A percentile compares a stretch with the other conserved stretches of the same genome.
Evolutionary conservation across 2,113 vertebrate genomes (phyloP).

Genomic region (Anguilla japonica): DNA sequence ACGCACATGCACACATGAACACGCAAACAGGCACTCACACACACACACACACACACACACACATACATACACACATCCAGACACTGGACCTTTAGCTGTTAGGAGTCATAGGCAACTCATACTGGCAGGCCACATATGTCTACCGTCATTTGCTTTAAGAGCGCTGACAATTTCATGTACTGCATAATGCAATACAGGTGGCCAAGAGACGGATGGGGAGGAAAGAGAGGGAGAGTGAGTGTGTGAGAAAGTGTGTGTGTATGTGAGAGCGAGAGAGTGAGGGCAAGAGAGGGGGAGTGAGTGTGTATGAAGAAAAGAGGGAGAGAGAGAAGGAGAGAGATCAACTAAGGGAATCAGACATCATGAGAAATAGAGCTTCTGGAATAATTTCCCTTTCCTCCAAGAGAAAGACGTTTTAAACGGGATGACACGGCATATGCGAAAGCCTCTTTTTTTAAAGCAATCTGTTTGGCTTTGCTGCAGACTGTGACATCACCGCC

Average conservation of each 20-base stretch:
- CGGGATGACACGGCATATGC: no score
- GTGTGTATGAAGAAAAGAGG: no score
- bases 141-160: not conserved
- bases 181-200: not conserved
- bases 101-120: not conserved
- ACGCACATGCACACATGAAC: no score
- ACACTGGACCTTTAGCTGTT: not conserved
- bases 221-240: not conserved
- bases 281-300: not conserved
- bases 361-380: not conserved
- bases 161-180: constrained; percentile 3
- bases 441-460: no score
- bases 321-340: not conserved
- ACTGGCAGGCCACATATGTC: not conserved
- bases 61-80: no score
- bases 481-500: not conserved
- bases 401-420: no score
- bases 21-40: no score
- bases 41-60: no score
- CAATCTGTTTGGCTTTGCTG: no score
- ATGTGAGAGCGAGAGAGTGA: not conserved
- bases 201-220: not conserved
- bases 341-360: not conserved
- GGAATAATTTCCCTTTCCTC: no score
- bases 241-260: no score